Evolutionary conservation across 2,113 vertebrate genomes (phyloP).

Genomic region (Emydocephalus ijimae): DNA sequence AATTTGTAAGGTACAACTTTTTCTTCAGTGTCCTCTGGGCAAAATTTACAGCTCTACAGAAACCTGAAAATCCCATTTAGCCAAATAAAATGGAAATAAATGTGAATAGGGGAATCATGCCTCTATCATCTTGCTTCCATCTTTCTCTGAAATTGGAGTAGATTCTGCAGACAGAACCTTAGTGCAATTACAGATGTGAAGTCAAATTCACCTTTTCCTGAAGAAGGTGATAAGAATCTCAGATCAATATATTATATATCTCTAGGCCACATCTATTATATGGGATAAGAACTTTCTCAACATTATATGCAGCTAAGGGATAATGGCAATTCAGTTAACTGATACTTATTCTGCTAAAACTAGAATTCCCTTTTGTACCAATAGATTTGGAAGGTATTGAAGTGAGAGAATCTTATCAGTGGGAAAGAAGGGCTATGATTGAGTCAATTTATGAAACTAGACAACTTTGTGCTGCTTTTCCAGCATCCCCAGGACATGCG

Average conservation of each 20-base stretch:
- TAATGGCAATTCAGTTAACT: background rate
- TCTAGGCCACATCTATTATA: background rate
- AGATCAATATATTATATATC: background rate
- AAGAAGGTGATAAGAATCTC: background rate
- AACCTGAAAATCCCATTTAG: background rate
- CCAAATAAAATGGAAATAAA: background rate
- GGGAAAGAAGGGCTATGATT: background rate
- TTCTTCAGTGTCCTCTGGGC: background rate
- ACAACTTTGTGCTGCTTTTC: constrained; percentile 31
- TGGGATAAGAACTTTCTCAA: background rate
- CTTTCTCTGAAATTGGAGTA: background rate
- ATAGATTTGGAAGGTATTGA: background rate
- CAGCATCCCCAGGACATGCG: constrained; percentile 14
- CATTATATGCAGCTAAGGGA: background rate
- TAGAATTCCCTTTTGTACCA: background rate
- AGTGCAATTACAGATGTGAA: background rate
- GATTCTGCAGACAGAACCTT: background rate
- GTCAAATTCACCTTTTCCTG: background rate
- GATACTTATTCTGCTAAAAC: background rate
- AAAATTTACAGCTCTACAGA: background rate
- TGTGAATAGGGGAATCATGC: background rate
- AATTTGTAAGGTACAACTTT: background rate
- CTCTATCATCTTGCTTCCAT: background rate
- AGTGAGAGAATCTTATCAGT: background rate
- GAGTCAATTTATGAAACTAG: background rate